Conservation (phyloP, 2,113 vertebrate species). For the Crotalus helleri region DNA sequence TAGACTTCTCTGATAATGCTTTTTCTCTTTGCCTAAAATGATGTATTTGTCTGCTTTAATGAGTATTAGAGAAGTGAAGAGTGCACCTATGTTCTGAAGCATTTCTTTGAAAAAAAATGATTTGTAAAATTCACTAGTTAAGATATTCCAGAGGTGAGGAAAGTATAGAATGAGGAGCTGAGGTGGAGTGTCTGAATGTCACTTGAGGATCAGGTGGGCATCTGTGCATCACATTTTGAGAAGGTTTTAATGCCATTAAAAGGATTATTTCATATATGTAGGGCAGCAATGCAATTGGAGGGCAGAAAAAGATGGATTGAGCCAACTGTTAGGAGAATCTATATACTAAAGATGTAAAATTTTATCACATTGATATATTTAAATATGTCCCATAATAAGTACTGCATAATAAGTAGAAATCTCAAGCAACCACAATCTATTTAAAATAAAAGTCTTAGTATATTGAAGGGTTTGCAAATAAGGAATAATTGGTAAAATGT, state of each 20-base stretch:
- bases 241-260: neutral
- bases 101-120: too few relatives aligned
- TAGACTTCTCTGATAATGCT: too few relatives aligned
- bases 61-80: too few relatives aligned
- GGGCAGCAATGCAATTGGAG: accelerated
- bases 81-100: too few relatives aligned
- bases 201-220: too few relatives aligned
- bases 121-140: too few relatives aligned
- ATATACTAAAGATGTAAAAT: neutral
- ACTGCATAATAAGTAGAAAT: too few relatives aligned
- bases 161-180: neutral
- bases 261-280: neutral
- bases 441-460: neutral
- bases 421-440: too few relatives aligned
- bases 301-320: neutral
- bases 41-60: neutral
- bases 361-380: neutral
- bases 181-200: neutral
- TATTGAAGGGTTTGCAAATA: too few relatives aligned
- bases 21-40: neutral
- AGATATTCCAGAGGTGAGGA: neutral
- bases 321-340: neutral
- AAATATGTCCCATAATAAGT: too few relatives aligned
- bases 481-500: too few relatives aligned
- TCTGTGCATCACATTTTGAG: too few relatives aligned